These are phyloP conservation scores for Pempheris klunzingeri DNA, from an alignment of 2,797 vertebrate genomes.

Conservation along the genomic window DNA sequence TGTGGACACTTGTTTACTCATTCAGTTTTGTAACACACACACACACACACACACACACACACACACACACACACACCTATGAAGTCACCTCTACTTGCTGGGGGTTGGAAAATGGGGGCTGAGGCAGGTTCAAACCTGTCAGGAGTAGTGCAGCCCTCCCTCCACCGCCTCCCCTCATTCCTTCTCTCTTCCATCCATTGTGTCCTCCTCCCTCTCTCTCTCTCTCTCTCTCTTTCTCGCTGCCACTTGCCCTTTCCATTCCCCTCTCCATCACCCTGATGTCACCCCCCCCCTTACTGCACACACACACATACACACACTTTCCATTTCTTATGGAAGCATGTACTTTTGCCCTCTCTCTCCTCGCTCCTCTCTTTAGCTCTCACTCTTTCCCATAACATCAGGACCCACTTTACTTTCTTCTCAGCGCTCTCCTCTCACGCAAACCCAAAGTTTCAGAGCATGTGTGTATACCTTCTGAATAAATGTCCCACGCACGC, in stretches of 20 bases:
- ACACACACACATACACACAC: constrained; percentile 36
- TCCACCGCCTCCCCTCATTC: constrained; percentile 68
- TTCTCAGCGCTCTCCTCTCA: constrained; percentile 29
- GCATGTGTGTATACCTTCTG: constrained; percentile 20
- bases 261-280: constrained; percentile 64
- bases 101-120: constrained; percentile 78
- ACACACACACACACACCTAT: constrained; percentile 61
- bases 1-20: constrained; percentile 31
- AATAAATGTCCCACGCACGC: background rate
- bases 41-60: constrained; percentile 20
- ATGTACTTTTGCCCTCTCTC: constrained; percentile 60
- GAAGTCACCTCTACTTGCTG: constrained; percentile 76
- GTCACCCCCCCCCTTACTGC: constrained; percentile 1
- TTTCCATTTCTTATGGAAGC: constrained; percentile 76
- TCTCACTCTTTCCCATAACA: constrained; percentile 73
- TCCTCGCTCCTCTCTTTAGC: constrained; percentile 40
- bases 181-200: constrained; percentile 68
- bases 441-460: constrained; percentile 21
- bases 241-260: constrained; percentile 67
- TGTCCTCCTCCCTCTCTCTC: constrained; percentile 49
- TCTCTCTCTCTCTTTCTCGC: constrained; percentile 40
- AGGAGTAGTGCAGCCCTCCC: constrained; percentile 64
- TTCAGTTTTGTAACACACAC: constrained; percentile 37
- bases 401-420: constrained; percentile 55
- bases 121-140: constrained; percentile 84